Percentiles rank a stretch among this genome's conserved stretches.
These are phyloP conservation scores for Holothuria glaberrima DNA, from an alignment of 35 echinoderm and acorn worm species.

Conservation along the genomic window DNA sequence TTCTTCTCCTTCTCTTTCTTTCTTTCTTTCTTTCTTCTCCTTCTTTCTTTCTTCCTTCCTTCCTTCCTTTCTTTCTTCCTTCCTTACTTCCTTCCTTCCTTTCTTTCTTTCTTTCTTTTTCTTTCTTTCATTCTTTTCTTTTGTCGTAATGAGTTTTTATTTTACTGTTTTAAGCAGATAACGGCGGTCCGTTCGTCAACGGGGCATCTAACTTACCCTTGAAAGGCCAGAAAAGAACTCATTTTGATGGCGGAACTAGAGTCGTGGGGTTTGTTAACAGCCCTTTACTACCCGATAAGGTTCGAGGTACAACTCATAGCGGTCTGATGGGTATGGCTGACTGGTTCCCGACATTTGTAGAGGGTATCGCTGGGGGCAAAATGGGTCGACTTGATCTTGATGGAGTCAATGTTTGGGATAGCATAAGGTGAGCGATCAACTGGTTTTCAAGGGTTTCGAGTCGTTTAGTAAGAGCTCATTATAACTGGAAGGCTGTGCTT, in stretches of 20 bases:
- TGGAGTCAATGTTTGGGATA: slow-evolving; percentile 29
- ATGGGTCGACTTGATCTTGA: neutral
- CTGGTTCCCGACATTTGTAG: slow-evolving; percentile 43
- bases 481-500: no score
- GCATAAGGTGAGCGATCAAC: slow-evolving; percentile 1
- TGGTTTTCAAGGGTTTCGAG: no score
- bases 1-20: no score
- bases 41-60: no score
- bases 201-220: slow-evolving; percentile 13
- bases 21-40: no score
- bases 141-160: no score
- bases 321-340: slow-evolving; percentile 39
- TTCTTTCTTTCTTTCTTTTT: no score
- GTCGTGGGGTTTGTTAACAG: slow-evolving; percentile 36
- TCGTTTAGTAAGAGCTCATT: no score
- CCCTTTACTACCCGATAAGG: neutral
- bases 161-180: neutral
- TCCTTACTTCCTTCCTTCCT: no score
- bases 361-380: slow-evolving; percentile 12
- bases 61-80: no score
- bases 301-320: slow-evolving; percentile 20
- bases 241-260: slow-evolving; percentile 30
- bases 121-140: no score
- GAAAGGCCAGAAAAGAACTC: slow-evolving; percentile 31
- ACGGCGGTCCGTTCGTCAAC: slow-evolving; percentile 14